Percentiles rank a stretch among this genome's conserved stretches.
phyloP scores from a whole-genome alignment of 2,888 invertebrate genomes.

The Ischnura elegans region DNA sequence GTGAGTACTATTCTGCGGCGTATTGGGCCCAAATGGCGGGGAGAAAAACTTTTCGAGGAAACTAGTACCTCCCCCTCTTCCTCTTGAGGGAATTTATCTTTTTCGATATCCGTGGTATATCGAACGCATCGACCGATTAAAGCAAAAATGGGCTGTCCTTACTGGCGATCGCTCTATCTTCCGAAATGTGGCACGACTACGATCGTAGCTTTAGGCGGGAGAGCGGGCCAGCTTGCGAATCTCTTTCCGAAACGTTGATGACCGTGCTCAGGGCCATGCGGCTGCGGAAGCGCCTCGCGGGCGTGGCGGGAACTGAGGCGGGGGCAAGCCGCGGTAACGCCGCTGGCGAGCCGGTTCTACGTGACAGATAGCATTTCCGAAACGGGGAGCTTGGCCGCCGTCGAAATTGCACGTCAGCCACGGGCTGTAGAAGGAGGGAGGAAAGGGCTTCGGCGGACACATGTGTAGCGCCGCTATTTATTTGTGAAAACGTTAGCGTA shows the following conservation, averaged over 20 bases:
- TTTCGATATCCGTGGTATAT: not conserved
- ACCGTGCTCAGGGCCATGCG: not conserved
- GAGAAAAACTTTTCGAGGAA: not conserved
- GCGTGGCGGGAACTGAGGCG: not conserved
- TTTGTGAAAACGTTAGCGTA: conserved; percentile 2
- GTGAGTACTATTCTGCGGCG: not conserved
- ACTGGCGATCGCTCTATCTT: not conserved
- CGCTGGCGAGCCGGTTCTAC: not conserved
- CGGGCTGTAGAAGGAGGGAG: too few species aligned
- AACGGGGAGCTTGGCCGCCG: not conserved
- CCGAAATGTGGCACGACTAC: not conserved
- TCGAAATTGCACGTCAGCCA: not conserved
- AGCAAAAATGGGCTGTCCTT: not conserved
- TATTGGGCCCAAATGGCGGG: not conserved
- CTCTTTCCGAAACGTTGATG: not conserved
- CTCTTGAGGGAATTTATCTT: not conserved
- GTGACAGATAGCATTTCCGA: not conserved
- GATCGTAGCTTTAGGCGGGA: not conserved
- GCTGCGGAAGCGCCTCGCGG: not conserved
- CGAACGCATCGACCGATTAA: not conserved
- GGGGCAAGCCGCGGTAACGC: not conserved
- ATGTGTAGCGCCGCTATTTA: not conserved
- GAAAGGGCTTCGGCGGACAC: not conserved
- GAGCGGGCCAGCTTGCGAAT: not conserved
- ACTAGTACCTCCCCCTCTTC: not conserved